A percentile compares a stretch with the other conserved stretches of the same genome.
These are phyloP conservation scores for Clarias macrocephalus DNA, from an alignment of 2,113 vertebrate species.

Conservation along the genomic window DNA sequence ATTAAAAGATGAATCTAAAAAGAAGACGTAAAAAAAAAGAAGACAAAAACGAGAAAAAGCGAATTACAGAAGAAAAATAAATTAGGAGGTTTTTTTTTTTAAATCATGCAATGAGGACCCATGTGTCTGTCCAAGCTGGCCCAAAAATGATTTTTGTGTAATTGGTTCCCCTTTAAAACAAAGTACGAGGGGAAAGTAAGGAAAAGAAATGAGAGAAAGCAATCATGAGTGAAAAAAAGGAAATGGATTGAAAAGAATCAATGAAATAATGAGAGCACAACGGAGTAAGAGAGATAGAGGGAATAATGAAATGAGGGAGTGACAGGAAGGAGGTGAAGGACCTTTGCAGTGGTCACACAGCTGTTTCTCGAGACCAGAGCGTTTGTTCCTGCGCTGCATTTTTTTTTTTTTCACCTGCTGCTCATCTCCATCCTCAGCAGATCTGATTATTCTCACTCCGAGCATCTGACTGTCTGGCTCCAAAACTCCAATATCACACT, in stretches of 20 bases:
- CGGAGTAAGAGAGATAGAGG: neutral
- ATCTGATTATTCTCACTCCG: neutral
- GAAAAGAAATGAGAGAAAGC: neutral
- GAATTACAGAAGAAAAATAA: too few relatives aligned
- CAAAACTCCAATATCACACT: neutral
- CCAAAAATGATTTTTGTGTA: too few relatives aligned
- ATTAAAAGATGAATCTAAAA: too few relatives aligned
- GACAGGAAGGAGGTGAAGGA: slow-evolving; percentile 18
- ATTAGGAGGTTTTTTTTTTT: too few relatives aligned
- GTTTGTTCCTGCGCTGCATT: neutral
- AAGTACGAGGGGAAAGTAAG: neutral
- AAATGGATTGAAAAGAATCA: neutral
- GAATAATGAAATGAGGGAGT: neutral
- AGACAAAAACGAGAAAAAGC: too few relatives aligned
- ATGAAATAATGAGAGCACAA: neutral
- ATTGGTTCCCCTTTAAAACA: neutral
- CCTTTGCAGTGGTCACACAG: neutral
- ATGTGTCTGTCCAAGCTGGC: too few relatives aligned
- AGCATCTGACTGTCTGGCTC: neutral
- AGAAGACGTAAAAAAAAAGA: too few relatives aligned
- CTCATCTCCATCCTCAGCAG: neutral
- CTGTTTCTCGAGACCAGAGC: neutral
- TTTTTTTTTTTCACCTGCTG: neutral
- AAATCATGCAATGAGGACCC: too few relatives aligned
- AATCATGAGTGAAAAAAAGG: neutral